Base-by-base conservation (phyloP, 2,113 vertebrate species). In the Clarias batrachus region DNA sequence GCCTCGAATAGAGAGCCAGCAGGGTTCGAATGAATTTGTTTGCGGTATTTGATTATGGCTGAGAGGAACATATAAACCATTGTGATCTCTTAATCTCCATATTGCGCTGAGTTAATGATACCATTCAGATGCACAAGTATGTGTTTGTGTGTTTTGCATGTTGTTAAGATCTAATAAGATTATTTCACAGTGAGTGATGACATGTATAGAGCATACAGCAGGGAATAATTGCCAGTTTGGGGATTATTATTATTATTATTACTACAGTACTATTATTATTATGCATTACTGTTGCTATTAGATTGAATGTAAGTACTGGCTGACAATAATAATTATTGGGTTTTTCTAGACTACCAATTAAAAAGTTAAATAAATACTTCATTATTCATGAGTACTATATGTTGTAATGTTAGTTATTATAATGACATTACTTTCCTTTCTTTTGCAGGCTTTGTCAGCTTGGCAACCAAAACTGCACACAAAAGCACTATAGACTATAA, bases 21-120 rank as follows among this genome's bases (percentile, higher is more conserved):
- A 5, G 81, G 85, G 73, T 68, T 78, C 79, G 85, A 88, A 88
- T 86, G 60, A 74, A 82, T 87, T 87, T 57, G 30, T 80, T 90
- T 83, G 52, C 81, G 86, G 76, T 23, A 76, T 84, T 81, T 89
- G 81, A 87, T 89, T 87, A 86, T 73, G 68, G 56, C 57, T 77
- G 80, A 62, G 56, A 78, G 60, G 30, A 77, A 56, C 16, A 7
- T 63, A 63, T 81, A 37, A 65, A 60, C 65, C n/a, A 13, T 52
- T 77, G 74, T 63, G 13, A 41, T 68, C 54, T 65, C 52, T 77
- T 54, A 48, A 41, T 77, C 33, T 52, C 17, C 56, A 70, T 30
- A 83, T 33, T 83, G 41, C 77, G 80, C 30, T n/a, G 30, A 71
- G 80, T 63, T 83, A 87, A 87, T 82, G n/a, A 78, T 87, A 82